phyloP scores from a whole-genome alignment of 2,888 invertebrate genomes.

The Epiblema foenella region DNA sequence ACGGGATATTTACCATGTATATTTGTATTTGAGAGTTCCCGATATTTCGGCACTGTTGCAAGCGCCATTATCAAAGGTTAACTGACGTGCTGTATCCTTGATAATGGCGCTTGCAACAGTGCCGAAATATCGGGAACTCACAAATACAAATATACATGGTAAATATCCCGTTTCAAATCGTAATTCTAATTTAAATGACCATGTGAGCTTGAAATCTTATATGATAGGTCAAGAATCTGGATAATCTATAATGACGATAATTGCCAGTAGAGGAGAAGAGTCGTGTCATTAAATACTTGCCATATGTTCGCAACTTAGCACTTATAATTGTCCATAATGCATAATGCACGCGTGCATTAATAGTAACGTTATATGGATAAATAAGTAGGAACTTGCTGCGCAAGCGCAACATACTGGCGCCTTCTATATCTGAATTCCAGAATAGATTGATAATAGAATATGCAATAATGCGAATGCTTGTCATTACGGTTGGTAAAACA shows the following conservation, averaged over 20 bases:
- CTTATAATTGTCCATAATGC: constrained; percentile 6
- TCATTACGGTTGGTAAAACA: constrained; percentile 1
- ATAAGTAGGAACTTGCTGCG: neutral
- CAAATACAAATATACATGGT: no score
- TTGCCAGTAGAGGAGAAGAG: constrained; percentile 21
- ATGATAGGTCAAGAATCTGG: neutral
- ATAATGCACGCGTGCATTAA: constrained; percentile 1
- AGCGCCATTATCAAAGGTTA: no score
- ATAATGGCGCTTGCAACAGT: no score
- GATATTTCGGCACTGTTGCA: no score
- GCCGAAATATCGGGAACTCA: no score
- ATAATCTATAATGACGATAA: constrained; percentile 14
- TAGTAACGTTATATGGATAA: constrained; percentile 6
- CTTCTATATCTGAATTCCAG: constrained; percentile 25
- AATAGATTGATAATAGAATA: constrained; percentile 17
- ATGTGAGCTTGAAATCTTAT: no score
- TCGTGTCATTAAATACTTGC: neutral
- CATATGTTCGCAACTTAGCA: neutral
- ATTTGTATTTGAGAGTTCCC: no score
- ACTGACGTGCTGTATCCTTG: no score
- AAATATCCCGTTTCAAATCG: no score
- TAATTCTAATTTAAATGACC: no score
- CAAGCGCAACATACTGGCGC: constrained; percentile 27
- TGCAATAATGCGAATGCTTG: constrained; percentile 13
- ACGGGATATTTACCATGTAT: no score